Evolutionary conservation across 2,888 invertebrate species (phyloP).

Genomic region (Cosmorhoe ocellata): DNA sequence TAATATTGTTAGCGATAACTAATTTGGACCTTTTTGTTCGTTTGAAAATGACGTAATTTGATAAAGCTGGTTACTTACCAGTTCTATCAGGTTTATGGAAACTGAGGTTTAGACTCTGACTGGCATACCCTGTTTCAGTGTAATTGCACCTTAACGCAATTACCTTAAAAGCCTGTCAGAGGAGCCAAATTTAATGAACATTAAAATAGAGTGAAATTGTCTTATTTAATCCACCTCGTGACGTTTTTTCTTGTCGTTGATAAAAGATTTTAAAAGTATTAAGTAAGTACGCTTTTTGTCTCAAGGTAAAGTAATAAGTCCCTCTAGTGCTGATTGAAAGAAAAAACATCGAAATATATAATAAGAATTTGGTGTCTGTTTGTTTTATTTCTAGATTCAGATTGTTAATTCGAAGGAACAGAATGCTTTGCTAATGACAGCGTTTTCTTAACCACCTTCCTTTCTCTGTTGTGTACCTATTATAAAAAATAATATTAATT

Average conservation of each 20-base stretch:
- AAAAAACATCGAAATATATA: too few relatives aligned
- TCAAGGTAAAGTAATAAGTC: not conserved
- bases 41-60: too few relatives aligned
- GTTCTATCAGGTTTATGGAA: not conserved
- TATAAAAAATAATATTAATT: too few relatives aligned
- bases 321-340: not conserved
- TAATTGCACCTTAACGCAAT: constrained; percentile 74
- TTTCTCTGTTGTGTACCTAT: too few relatives aligned
- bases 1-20: too few relatives aligned
- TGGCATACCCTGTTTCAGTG: constrained; percentile 40
- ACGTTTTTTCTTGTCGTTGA: constrained; percentile 1
- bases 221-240: constrained; percentile 60
- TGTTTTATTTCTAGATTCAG: too few relatives aligned
- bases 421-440: too few relatives aligned
- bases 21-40: too few relatives aligned
- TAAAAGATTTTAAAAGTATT: constrained; percentile 8
- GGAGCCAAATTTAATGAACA: constrained; percentile 74
- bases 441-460: too few relatives aligned
- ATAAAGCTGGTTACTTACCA: not conserved
- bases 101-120: not conserved
- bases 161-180: constrained; percentile 79
- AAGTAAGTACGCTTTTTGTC: not conserved
- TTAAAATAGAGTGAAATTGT: constrained; percentile 70
- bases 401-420: too few relatives aligned
- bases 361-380: too few relatives aligned